Conservation (phyloP, 2,797 vertebrate genomes). For the Molossus molossus region DNA sequence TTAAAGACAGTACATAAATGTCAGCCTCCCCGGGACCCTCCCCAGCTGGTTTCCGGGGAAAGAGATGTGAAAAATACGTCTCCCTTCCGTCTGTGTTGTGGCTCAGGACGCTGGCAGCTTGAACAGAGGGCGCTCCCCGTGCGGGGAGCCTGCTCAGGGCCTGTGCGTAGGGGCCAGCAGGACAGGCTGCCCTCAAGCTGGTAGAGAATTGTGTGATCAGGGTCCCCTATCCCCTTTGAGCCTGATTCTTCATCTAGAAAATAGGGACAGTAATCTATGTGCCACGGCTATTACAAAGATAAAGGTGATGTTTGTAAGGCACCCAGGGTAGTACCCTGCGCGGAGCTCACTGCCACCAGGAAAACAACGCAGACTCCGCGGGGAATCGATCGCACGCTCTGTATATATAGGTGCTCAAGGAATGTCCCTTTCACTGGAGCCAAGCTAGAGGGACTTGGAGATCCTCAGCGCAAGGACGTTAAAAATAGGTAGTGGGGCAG, state of each 20-base stretch:
- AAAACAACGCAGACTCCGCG: background rate
- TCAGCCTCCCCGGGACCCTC: conserved; percentile 26
- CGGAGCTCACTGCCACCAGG: background rate
- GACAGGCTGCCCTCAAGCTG: too few species aligned
- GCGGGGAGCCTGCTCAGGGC: background rate
- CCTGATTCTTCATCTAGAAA: background rate
- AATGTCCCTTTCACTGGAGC: background rate
- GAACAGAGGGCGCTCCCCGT: rapidly evolving
- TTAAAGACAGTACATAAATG: conserved; percentile 75
- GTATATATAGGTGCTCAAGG: background rate
- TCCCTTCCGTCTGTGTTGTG: background rate
- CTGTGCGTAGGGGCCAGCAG: rapidly evolving
- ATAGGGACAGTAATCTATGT: background rate
- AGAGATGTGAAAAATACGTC: conserved; percentile 63
- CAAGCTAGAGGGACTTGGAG: background rate
- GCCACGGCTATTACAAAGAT: background rate
- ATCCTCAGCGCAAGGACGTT: background rate
- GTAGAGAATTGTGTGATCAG: background rate
- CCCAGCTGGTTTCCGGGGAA: conserved; percentile 71
- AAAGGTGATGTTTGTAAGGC: background rate
- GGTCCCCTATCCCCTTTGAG: background rate
- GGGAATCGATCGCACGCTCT: background rate
- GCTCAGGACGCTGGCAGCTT: background rate
- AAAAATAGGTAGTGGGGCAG: background rate
- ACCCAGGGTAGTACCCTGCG: background rate